Conservation (phyloP, 2,113 vertebrate genomes). For the Lycaon pictus region DNA sequence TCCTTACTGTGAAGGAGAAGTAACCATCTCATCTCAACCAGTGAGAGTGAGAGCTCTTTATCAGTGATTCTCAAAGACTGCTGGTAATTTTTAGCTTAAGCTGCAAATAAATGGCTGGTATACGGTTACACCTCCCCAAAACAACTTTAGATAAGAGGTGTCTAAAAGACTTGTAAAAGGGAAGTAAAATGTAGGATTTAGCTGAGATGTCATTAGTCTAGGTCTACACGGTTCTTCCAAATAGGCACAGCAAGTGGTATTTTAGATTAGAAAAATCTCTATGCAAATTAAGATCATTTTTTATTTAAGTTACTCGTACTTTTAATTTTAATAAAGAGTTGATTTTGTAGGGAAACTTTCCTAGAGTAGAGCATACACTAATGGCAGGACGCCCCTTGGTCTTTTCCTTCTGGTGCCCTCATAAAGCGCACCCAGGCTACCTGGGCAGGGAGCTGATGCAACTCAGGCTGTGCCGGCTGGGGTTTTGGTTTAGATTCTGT, state of each 20-base stretch:
- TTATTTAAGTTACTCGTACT: slow-evolving; percentile 37
- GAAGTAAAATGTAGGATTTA: slow-evolving; percentile 19
- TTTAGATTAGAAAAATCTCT: slow-evolving; percentile 8
- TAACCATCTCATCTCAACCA: background rate
- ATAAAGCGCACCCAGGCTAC: background rate
- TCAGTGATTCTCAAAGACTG: background rate
- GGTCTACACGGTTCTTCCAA: background rate
- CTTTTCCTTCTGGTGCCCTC: background rate
- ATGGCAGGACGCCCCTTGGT: background rate
- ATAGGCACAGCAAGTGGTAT: background rate
- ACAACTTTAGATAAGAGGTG: background rate
- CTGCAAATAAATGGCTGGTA: background rate
- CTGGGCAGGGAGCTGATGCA: background rate
- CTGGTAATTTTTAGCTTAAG: background rate
- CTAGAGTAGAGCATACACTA: background rate
- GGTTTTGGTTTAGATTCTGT: background rate
- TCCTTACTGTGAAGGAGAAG: background rate
- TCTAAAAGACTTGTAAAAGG: background rate
- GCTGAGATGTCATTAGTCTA: background rate
- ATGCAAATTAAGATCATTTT: slow-evolving; percentile 16
- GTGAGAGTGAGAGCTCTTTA: background rate
- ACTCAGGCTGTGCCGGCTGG: background rate
- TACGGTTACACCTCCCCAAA: background rate
- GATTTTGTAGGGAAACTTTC: background rate
- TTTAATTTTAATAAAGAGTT: slow-evolving; percentile 57